These are phyloP conservation scores for Tadarida brasiliensis DNA, from an alignment of 2,797 vertebrate species.

Conservation along the genomic window DNA sequence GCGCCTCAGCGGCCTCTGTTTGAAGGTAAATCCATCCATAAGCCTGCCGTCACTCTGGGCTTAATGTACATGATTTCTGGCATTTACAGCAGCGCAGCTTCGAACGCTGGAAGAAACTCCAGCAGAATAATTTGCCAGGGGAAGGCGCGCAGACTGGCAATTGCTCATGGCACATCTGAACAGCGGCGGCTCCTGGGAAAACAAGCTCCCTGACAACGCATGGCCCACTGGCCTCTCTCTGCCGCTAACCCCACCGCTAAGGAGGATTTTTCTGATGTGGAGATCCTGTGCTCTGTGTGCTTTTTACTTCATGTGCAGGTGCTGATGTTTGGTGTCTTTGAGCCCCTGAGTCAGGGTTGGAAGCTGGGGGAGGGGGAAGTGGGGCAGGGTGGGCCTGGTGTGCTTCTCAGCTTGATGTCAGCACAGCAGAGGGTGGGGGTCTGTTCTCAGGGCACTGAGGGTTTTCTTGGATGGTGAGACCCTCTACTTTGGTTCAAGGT, in stretches of 20 bases:
- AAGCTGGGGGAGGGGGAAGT: not conserved
- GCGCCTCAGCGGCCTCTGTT: conserved; percentile 75
- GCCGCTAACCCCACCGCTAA: not conserved
- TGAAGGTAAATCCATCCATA: conserved; percentile 84
- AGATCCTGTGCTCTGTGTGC: not conserved
- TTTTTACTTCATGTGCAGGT: not conserved
- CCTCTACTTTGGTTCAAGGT: conserved; percentile 22
- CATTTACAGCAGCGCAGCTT: conserved; percentile 78
- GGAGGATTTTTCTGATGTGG: not conserved
- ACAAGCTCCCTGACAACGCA: conserved; percentile 62
- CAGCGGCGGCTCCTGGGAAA: conserved; percentile 66
- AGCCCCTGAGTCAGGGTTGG: not conserved
- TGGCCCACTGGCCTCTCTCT: conserved; percentile 19
- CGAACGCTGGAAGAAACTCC: conserved; percentile 76
- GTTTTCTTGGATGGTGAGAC: not conserved
- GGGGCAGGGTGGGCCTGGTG: not conserved
- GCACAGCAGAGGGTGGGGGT: not conserved
- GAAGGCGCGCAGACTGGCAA: conserved; percentile 56
- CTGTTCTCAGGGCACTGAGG: not conserved
- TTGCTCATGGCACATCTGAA: conserved; percentile 77
- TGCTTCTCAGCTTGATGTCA: not conserved
- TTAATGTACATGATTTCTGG: conserved; percentile 84
- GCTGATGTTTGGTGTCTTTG: not conserved
- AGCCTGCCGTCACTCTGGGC: conserved; percentile 78
- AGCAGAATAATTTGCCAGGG: conserved; percentile 75